These are phyloP conservation scores for Clarias laeviceps DNA, from an alignment of 2,797 vertebrate species.

Conservation along the genomic window DNA sequence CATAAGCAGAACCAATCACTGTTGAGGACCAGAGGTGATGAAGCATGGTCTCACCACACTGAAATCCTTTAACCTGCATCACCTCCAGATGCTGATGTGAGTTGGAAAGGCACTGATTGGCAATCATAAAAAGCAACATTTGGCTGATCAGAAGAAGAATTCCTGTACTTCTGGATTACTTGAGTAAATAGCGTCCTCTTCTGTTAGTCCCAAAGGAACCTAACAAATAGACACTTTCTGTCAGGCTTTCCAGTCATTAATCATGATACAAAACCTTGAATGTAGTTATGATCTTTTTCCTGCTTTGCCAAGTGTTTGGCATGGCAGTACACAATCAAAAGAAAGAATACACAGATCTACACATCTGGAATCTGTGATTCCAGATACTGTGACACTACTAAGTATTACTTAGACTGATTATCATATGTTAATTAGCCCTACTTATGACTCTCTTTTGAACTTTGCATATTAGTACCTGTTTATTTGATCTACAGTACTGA, in stretches of 20 bases:
- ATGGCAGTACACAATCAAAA: too few relatives aligned
- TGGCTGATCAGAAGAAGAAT: not conserved
- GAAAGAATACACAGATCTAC: too few relatives aligned
- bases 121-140: not conserved
- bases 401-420: not conserved
- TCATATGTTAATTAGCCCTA: not conserved
- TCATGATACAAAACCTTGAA: not conserved
- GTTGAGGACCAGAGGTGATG: not conserved
- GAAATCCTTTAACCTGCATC: not conserved
- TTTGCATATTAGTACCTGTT: not conserved
- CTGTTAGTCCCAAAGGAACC: not conserved
- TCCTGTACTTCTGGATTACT: not conserved
- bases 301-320: not conserved
- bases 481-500: not conserved
- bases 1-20: not conserved
- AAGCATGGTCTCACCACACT: not conserved
- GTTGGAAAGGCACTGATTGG: not conserved
- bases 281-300: too few relatives aligned
- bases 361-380: too few relatives aligned
- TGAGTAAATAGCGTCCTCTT: not conserved
- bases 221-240: not conserved
- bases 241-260: not conserved
- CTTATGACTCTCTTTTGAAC: not conserved
- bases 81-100: not conserved
- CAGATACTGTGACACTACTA: not conserved